phyloP scores from a whole-genome alignment of 2,113 vertebrate genomes.

The Phaethornis superciliosus region DNA sequence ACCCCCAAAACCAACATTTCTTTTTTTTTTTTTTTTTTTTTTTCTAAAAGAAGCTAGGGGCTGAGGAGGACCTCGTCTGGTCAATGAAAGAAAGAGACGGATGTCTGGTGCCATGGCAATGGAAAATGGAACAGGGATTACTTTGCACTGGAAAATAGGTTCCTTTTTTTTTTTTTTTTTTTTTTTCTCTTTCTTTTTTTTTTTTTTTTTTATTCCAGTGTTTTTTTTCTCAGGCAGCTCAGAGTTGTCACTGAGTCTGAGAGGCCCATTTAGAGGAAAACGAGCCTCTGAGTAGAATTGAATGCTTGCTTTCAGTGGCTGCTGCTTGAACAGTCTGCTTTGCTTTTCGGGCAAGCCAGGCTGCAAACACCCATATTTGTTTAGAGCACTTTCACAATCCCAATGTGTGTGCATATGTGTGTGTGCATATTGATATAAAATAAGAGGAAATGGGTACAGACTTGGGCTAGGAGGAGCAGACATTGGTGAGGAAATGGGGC shows the following conservation, averaged over 20 bases:
- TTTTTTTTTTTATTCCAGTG: background rate
- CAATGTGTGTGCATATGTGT: background rate
- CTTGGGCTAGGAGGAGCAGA: accelerated
- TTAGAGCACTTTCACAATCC: background rate
- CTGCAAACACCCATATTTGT: slow-evolving; percentile 60
- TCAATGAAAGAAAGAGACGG: slow-evolving; percentile 85
- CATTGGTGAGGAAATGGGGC: background rate
- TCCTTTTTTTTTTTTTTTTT: slow-evolving; percentile 49
- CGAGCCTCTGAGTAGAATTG: slow-evolving; percentile 56
- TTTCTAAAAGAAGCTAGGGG: slow-evolving; percentile 33
- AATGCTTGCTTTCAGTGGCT: slow-evolving; percentile 69
- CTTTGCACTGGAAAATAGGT: slow-evolving; percentile 84
- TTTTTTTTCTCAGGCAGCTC: slow-evolving; percentile 70
- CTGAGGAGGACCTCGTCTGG: slow-evolving; percentile 80
- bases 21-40: background rate
- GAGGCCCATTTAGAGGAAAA: slow-evolving; percentile 74
- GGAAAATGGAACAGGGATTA: slow-evolving; percentile 85
- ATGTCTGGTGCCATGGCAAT: slow-evolving; percentile 94
- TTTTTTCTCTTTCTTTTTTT: slow-evolving; percentile 50
- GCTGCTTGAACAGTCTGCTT: slow-evolving; percentile 67
- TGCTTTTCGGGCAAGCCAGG: slow-evolving; percentile 65
- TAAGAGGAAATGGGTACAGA: background rate
- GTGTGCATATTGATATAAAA: background rate
- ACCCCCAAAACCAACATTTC: too few relatives aligned
- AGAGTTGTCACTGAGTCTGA: slow-evolving; percentile 73